These are phyloP conservation scores for Anthrax anthrax DNA, from an alignment of 2,888 invertebrate genomes.

Conservation along the genomic window DNA sequence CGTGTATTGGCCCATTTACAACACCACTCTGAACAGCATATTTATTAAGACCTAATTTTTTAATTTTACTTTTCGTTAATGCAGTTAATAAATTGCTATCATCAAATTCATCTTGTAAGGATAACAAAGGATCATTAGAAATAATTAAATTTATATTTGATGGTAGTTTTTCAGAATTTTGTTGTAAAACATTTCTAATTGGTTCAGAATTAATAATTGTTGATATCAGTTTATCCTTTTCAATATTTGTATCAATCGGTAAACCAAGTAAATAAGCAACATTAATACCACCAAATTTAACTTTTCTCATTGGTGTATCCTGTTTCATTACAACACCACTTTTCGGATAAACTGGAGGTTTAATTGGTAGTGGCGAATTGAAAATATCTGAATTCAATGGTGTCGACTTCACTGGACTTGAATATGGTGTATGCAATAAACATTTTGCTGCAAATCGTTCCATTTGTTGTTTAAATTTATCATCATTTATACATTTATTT, in stretches of 20 bases:
- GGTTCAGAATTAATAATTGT: slow-evolving; percentile 27
- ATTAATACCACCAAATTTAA: slow-evolving; percentile 26
- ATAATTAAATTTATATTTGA: slow-evolving; percentile 5
- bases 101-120: slow-evolving; percentile 36
- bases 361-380: slow-evolving; percentile 27
- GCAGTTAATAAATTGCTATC: slow-evolving; percentile 37
- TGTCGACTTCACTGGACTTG: slow-evolving; percentile 14
- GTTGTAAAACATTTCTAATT: slow-evolving; percentile 20
- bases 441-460: slow-evolving; percentile 32
- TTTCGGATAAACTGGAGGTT: slow-evolving; percentile 21
- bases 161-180: slow-evolving; percentile 12
- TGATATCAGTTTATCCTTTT: slow-evolving; percentile 27
- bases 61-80: slow-evolving; percentile 35
- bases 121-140: slow-evolving; percentile 28
- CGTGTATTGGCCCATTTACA: slow-evolving; percentile 44
- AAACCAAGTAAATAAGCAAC: slow-evolving; percentile 26
- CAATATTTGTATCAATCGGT: slow-evolving; percentile 26
- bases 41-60: slow-evolving; percentile 40
- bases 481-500: slow-evolving; percentile 41
- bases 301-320: slow-evolving; percentile 31
- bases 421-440: slow-evolving; percentile 12
- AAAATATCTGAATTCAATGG: slow-evolving; percentile 13
- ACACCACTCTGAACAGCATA: slow-evolving; percentile 44
- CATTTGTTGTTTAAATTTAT: slow-evolving; percentile 41
- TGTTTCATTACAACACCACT: slow-evolving; percentile 27